Percentiles rank a stretch among this genome's conserved stretches.
Conservation (phyloP, 2,888 invertebrate genomes). For the Drosophila pegasa region DNA sequence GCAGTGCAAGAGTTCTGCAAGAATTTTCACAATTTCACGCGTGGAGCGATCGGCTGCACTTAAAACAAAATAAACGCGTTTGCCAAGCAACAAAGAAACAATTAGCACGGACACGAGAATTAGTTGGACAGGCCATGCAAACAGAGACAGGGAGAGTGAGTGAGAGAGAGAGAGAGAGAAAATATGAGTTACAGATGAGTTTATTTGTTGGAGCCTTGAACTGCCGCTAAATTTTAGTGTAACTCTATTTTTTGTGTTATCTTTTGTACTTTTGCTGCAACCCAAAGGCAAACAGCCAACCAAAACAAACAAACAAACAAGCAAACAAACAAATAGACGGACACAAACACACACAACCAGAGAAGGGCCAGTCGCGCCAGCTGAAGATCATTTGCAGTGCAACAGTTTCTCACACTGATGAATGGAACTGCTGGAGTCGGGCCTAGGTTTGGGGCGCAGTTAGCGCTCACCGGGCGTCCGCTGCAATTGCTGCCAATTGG, state of each 20-base stretch:
- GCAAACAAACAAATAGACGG: slow-evolving; percentile 9
- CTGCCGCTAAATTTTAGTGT: slow-evolving; percentile 79
- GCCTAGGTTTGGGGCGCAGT: slow-evolving; percentile 17
- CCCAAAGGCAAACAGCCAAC: slow-evolving; percentile 43
- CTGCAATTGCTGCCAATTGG: slow-evolving; percentile 80
- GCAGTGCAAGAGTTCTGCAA: not conserved
- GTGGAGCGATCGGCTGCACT: slow-evolving; percentile 57
- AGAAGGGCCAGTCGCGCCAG: slow-evolving; percentile 14
- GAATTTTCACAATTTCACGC: slow-evolving; percentile 23
- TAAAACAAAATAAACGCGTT: slow-evolving; percentile 75
- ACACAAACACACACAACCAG: slow-evolving; percentile 23
- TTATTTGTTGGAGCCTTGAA: slow-evolving; percentile 67
- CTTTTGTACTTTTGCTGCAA: slow-evolving; percentile 75
- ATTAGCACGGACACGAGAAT: slow-evolving; percentile 71
- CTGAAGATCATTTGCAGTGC: slow-evolving; percentile 13
- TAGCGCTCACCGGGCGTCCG: slow-evolving; percentile 60
- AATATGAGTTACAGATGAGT: slow-evolving; percentile 45
- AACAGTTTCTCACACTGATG: slow-evolving; percentile 53
- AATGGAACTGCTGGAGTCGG: slow-evolving; percentile 11
- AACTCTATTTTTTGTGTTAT: slow-evolving; percentile 65
- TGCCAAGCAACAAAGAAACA: slow-evolving; percentile 57
- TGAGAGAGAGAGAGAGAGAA: not conserved
- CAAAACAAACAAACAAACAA: slow-evolving; percentile 8
- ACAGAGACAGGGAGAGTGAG: not conserved
- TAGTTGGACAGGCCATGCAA: slow-evolving; percentile 50